Evolutionary conservation across 2,113 vertebrate genomes (phyloP).

Genomic region (Percina caprodes): DNA sequence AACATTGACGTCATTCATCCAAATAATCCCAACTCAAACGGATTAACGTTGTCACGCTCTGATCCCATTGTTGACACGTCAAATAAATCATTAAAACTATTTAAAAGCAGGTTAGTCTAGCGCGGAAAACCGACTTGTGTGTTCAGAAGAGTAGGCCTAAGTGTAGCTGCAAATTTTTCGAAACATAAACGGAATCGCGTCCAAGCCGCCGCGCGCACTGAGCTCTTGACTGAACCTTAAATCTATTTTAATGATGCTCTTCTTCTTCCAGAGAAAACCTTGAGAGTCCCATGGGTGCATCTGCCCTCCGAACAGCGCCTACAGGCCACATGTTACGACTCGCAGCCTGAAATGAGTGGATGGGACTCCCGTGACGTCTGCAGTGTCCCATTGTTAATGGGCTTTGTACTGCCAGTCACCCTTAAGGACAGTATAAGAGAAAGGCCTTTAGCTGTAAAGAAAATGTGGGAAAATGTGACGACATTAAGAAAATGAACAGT

Average conservation of each 20-base stretch:
- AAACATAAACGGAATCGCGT: neutral
- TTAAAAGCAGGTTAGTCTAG: neutral
- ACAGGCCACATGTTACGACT: slow-evolving; percentile 31
- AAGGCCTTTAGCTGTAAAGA: too few species aligned
- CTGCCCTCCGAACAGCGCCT: slow-evolving; percentile 16
- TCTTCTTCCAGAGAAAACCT: slow-evolving; percentile 3
- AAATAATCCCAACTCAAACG: slow-evolving; percentile 11
- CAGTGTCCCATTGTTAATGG: neutral
- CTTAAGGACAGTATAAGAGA: too few species aligned
- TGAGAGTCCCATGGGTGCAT: slow-evolving; percentile 37
- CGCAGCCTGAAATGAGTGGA: neutral
- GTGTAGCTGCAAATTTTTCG: neutral
- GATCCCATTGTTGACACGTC: neutral
- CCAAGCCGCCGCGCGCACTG: slow-evolving; percentile 6
- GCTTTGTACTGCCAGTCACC: too few species aligned
- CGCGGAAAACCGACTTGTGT: neutral
- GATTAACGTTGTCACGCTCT: slow-evolving; percentile 9
- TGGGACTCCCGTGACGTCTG: neutral
- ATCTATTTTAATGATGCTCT: slow-evolving; percentile 43
- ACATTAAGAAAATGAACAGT: neutral
- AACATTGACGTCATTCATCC: neutral
- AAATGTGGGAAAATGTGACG: neutral
- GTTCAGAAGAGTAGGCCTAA: neutral
- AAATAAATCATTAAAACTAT: slow-evolving; percentile 9
- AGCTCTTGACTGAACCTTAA: slow-evolving; percentile 22